Evolutionary conservation across 1,140 invertebrate species (phyloP).

Genomic region (Drosophila yakuba): DNA sequence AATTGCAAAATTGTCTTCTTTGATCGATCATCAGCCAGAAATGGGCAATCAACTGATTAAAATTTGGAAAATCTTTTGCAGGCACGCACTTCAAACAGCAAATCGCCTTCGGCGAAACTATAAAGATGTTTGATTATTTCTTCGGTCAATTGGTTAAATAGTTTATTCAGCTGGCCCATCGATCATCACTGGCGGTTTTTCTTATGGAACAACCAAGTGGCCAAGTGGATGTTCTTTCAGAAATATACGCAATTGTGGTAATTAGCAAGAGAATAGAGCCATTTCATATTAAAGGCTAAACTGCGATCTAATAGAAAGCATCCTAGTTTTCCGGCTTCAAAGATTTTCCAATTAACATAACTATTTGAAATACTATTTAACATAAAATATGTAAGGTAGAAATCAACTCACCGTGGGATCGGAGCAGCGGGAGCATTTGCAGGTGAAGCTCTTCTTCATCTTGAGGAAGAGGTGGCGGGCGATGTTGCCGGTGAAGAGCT

Average conservation of each 20-base stretch:
- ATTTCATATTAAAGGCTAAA: too few species aligned
- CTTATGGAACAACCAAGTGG: too few species aligned
- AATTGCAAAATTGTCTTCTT: slow-evolving; percentile 25
- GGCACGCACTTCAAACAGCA: neutral
- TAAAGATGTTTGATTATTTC: slow-evolving; percentile 23
- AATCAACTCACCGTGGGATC: slow-evolving; percentile 87
- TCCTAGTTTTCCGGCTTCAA: too few species aligned
- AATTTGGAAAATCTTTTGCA: neutral
- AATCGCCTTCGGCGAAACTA: slow-evolving; percentile 1
- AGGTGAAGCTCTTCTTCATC: slow-evolving; percentile 91
- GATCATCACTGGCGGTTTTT: slow-evolving; percentile 41
- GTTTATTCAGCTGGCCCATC: slow-evolving; percentile 73
- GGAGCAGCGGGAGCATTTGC: slow-evolving; percentile 89
- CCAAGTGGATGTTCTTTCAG: too few species aligned
- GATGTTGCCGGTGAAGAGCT: slow-evolving; percentile 90
- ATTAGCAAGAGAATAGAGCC: neutral
- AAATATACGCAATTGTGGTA: neutral
- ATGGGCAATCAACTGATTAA: neutral
- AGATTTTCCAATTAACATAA: too few species aligned
- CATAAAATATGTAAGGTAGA: too few species aligned
- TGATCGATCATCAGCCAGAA: slow-evolving; percentile 19
- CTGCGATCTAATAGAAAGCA: too few species aligned
- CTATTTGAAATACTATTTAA: too few species aligned
- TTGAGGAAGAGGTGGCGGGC: slow-evolving; percentile 88
- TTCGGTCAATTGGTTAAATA: slow-evolving; percentile 52